These are phyloP conservation scores for Ovis canadensis DNA, from an alignment of 2,113 vertebrate species.

Conservation along the genomic window DNA sequence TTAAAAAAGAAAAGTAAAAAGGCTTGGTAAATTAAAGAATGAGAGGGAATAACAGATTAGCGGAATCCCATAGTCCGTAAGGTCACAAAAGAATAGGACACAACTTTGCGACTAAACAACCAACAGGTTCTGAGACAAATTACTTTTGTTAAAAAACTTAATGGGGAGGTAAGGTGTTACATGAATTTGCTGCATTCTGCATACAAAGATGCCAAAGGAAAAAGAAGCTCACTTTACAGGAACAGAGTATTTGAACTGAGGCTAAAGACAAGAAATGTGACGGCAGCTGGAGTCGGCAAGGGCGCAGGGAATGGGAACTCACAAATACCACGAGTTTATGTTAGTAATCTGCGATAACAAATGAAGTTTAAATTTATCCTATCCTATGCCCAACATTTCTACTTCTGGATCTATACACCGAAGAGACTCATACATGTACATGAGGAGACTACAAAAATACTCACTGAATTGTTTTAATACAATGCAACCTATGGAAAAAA, in stretches of 20 bases:
- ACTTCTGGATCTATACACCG: not conserved
- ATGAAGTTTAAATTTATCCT: not conserved
- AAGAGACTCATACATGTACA: not conserved
- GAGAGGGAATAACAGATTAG: not conserved
- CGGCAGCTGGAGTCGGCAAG: not conserved
- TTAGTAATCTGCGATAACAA: not conserved
- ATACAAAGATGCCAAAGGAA: not conserved
- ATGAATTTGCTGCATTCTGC: not conserved
- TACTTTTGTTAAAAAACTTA: not conserved
- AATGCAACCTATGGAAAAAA: not conserved
- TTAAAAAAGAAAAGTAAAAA: not conserved
- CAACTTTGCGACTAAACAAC: not conserved
- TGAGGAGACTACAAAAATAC: not conserved
- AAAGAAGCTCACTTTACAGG: not conserved
- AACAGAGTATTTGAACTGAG: not conserved
- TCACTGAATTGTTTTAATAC: not conserved
- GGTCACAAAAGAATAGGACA: not conserved
- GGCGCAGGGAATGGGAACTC: not conserved
- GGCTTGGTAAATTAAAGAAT: not conserved
- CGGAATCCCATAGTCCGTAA: not conserved
- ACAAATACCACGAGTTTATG: not conserved
- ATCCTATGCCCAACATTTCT: not conserved
- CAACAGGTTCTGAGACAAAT: not conserved
- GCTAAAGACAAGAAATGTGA: not conserved
- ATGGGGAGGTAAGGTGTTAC: not conserved